phyloP scores from a whole-genome alignment of 2,113 vertebrate genomes.

The Motacilla tschutschensis region DNA sequence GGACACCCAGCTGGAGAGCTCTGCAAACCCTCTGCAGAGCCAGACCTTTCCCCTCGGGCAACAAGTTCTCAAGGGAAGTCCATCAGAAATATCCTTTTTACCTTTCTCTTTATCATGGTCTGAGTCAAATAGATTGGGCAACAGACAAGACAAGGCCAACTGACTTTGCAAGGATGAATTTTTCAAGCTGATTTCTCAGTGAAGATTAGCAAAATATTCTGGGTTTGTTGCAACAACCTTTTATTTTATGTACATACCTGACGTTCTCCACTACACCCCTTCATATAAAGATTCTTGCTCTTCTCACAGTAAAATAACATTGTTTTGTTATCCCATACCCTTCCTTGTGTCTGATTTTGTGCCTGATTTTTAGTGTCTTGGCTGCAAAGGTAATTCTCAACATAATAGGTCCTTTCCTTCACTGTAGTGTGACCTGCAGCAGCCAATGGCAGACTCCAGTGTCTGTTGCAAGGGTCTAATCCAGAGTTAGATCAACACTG shows the following conservation, averaged over 20 bases:
- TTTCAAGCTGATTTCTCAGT: slow-evolving; percentile 30
- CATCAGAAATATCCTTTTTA: not conserved
- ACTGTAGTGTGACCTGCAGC: not conserved
- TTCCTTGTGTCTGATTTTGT: not conserved
- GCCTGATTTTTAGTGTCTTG: not conserved
- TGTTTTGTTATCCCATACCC: not conserved
- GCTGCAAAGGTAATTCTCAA: not conserved
- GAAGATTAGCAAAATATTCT: slow-evolving; percentile 51
- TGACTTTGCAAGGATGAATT: slow-evolving; percentile 20
- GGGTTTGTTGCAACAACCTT: slow-evolving; percentile 14
- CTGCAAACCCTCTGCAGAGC: not conserved
- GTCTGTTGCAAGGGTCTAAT: not conserved
- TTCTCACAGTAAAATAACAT: not conserved
- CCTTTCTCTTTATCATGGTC: not conserved
- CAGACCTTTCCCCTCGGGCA: not conserved
- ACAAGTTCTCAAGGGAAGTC: not conserved
- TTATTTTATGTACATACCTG: slow-evolving; percentile 42
- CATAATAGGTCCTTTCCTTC: not conserved
- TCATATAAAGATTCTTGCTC: not conserved
- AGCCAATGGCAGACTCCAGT: not conserved
- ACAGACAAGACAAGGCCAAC: not conserved
- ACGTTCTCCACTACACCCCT: not conserved
- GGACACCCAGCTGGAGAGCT: not conserved
- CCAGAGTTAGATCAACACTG: not conserved
- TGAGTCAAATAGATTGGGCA: slow-evolving; percentile 27